Base-by-base conservation (phyloP, 2,797 vertebrate species). In the Astyanax mexicanus region DNA sequence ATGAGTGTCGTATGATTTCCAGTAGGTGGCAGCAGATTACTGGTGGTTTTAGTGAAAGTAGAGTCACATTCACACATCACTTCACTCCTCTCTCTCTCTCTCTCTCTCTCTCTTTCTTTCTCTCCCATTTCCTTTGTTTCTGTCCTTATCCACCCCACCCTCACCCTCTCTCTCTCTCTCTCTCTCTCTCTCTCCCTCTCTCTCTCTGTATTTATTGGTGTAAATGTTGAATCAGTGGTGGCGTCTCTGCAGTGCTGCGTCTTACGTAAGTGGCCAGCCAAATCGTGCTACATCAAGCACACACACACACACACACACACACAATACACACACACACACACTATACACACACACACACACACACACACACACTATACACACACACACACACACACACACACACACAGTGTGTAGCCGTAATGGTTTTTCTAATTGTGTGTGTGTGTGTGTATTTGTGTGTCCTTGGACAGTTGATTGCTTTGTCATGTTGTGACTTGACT, bases 21-120 rank as follows among this genome's bases (percentile, higher is more conserved):
- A 55, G 12, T 47, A 77, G 75, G 75, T 69, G 75, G 67, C 75
- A 71, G 37, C 47, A 64, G 19, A 71, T 71, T 37, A 55, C 60
- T 55, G 32, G 38, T 54, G 17, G 6, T 75, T 40, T n/a, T 29
- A 29, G 23, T 42, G 21, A 23, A 47, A 57, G 19, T 38, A 27
- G 29, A 55, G 52, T 23, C 60, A 61, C 37, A 29, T 23, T 21
- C 32, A 61, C 32, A 35, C 29, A 8, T 40, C 10, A 11, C n/a
- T 38, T 38, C 57, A 38, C 32, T 9, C 19, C 51, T 29, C 3
- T 32, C 1, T 45, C 15, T 5, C 0, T 19, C 7, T 47, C 25
- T 27, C 15, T 42, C 11, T 42, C 11, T 25, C 4, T 12, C 27
- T 37, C n/a, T 52, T 11, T 29, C 21, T 61, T n/a, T 42, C 3